Percentiles rank a stretch among this genome's conserved stretches.
Conservation (phyloP, 2,113 vertebrate genomes). For the Sinocyclocheilus anshuiensis region DNA sequence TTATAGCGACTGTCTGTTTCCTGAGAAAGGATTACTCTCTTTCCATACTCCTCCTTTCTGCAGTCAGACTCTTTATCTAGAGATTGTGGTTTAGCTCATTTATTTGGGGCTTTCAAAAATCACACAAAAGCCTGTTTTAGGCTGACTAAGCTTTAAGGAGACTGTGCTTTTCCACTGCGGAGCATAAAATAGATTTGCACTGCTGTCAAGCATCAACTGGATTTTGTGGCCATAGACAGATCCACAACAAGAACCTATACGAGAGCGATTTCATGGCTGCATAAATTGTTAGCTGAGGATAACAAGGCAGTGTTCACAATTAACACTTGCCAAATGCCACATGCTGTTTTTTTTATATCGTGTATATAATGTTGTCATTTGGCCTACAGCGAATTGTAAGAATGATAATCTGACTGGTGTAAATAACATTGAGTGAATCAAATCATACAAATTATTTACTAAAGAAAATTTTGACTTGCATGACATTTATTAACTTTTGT, state of each 20-base stretch:
- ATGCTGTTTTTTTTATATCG: neutral
- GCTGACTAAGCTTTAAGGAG: conserved; percentile 64
- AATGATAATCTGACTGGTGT: neutral
- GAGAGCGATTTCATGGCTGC: neutral
- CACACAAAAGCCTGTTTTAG: conserved; percentile 63
- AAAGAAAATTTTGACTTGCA: too few relatives aligned
- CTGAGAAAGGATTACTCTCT: conserved; percentile 68
- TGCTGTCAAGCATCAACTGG: conserved; percentile 19
- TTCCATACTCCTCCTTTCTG: conserved; percentile 52
- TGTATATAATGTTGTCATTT: neutral
- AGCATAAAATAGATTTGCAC: conserved; percentile 15
- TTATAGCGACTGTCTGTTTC: conserved; percentile 65
- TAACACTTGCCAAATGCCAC: neutral
- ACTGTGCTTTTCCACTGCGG: conserved; percentile 59
- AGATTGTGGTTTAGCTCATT: conserved; percentile 68
- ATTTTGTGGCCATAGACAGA: neutral
- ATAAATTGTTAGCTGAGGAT: neutral
- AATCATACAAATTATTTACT: too few relatives aligned
- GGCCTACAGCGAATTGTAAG: neutral
- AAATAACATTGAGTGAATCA: neutral
- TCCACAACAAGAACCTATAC: neutral
- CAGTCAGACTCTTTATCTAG: conserved; percentile 66
- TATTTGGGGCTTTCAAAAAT: conserved; percentile 64
- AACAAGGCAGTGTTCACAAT: neutral
- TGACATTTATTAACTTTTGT: too few relatives aligned